Evolutionary conservation across 2,113 vertebrate species (phyloP).

Genomic region (Melozone crissalis): DNA sequence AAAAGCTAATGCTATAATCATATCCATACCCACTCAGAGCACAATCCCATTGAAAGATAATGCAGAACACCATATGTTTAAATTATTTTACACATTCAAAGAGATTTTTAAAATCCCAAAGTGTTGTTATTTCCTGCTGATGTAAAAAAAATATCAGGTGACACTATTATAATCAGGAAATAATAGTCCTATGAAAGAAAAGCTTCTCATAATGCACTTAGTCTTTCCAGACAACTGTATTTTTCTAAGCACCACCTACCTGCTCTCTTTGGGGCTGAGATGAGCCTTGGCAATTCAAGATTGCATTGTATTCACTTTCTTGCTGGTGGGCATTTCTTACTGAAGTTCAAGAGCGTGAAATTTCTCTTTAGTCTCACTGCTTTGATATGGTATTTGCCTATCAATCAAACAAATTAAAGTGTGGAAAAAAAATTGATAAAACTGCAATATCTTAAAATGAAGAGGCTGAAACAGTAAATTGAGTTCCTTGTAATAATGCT

Average conservation of each 20-base stretch:
- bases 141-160: slow-evolving; percentile 15
- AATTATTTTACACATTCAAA: slow-evolving; percentile 44
- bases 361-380: slow-evolving; percentile 75
- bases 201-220: not conserved
- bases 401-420: slow-evolving; percentile 74
- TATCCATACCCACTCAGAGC: not conserved
- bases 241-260: slow-evolving; percentile 12
- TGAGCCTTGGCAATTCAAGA: slow-evolving; percentile 66
- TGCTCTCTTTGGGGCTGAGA: slow-evolving; percentile 55
- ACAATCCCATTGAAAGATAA: slow-evolving; percentile 33
- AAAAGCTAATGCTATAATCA: slow-evolving; percentile 36
- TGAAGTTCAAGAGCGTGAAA: slow-evolving; percentile 74
- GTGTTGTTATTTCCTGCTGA: slow-evolving; percentile 17
- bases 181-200: slow-evolving; percentile 25
- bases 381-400: slow-evolving; percentile 72
- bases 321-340: slow-evolving; percentile 72
- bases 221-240: not conserved
- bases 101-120: slow-evolving; percentile 25
- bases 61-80: slow-evolving; percentile 38
- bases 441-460: slow-evolving; percentile 60
- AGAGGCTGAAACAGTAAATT: slow-evolving; percentile 60
- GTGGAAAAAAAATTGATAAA: slow-evolving; percentile 67
- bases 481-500: slow-evolving; percentile 43
- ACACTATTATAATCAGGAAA: slow-evolving; percentile 42
- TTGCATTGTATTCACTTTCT: slow-evolving; percentile 68